A percentile compares a stretch with the other conserved stretches of the same genome.
phyloP scores from a whole-genome alignment of 2,113 vertebrate genomes.

The Microcebus lehilahytsara region DNA sequence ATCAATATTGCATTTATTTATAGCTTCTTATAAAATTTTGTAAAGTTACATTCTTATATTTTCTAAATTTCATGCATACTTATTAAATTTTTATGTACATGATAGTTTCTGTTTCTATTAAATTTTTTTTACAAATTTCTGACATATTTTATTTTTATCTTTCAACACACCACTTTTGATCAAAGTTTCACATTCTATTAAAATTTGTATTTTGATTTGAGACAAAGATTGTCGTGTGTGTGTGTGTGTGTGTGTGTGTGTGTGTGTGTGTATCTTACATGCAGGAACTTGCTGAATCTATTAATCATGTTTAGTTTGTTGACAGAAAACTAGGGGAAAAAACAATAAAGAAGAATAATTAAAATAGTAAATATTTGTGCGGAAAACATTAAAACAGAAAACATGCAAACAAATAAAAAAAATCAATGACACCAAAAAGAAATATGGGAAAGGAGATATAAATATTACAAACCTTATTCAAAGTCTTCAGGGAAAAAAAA shows the following conservation, averaged over 20 bases:
- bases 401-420: not conserved
- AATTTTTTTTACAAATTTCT: not conserved
- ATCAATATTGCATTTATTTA: not conserved
- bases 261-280: not conserved
- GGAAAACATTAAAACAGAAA: not conserved
- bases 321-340: not conserved
- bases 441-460: not conserved
- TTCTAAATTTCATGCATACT: not conserved
- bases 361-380: not conserved
- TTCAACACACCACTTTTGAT: not conserved
- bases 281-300: not conserved
- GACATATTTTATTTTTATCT: not conserved
- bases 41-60: not conserved
- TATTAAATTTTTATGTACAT: not conserved
- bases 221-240: not conserved
- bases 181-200: not conserved
- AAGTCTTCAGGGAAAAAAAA: not conserved
- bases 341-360: not conserved
- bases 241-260: not conserved
- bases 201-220: not conserved
- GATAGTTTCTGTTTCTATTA: not conserved
- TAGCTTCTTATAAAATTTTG: not conserved
- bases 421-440: not conserved
- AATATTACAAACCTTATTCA: not conserved
- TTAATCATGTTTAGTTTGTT: not conserved